These are phyloP conservation scores for Rhogogaster chlorosoma DNA, from an alignment of 2,888 invertebrate species.

Conservation along the genomic window DNA sequence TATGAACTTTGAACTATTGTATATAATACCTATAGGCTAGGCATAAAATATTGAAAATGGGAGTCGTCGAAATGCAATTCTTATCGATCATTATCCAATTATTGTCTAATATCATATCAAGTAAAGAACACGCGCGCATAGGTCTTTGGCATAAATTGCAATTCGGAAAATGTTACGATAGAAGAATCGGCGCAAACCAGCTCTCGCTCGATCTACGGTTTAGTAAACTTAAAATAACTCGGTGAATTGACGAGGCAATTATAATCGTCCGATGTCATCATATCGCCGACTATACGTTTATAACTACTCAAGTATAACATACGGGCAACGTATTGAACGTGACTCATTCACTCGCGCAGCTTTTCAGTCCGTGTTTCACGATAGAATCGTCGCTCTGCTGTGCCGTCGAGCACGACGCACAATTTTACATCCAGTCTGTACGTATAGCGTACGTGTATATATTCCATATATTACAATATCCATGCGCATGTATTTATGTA, in stretches of 20 bases:
- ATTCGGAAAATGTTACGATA: neutral
- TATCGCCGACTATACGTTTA: conserved; percentile 7
- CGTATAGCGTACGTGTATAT: neutral
- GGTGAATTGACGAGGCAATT: conserved; percentile 40
- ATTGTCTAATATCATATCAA: neutral
- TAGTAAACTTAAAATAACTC: conserved; percentile 39
- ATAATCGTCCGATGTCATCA: conserved; percentile 45
- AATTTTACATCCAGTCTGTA: conserved; percentile 10
- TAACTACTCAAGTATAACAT: conserved; percentile 36
- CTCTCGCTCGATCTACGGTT: neutral
- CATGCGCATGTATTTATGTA: conserved; percentile 6
- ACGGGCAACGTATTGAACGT: conserved; percentile 39
- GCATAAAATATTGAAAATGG: neutral
- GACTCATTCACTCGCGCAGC: conserved; percentile 41
- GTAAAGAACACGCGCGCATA: neutral
- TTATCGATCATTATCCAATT: neutral
- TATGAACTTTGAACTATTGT: neutral
- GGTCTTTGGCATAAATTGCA: neutral
- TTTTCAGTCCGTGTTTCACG: conserved; percentile 37
- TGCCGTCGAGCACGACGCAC: conserved; percentile 16
- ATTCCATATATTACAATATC: neutral
- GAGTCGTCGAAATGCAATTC: neutral
- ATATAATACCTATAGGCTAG: too few relatives aligned
- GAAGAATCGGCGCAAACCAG: neutral
- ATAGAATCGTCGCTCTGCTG: conserved; percentile 25